Evolutionary conservation across 2,113 vertebrate genomes (phyloP).

Genomic region (Aegotheles bennettii): DNA sequence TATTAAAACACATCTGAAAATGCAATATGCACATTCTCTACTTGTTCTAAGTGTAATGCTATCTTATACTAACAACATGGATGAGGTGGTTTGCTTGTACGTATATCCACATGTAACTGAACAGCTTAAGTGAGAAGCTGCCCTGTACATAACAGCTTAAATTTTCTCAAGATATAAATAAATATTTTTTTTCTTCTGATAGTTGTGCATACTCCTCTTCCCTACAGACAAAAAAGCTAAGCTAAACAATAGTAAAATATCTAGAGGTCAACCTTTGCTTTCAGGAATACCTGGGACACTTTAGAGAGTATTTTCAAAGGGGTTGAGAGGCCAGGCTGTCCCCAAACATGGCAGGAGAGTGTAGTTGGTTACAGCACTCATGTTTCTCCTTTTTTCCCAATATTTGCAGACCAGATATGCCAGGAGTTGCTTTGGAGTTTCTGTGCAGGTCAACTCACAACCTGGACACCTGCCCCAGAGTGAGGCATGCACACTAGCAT

Average conservation of each 20-base stretch:
- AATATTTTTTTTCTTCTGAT: not conserved
- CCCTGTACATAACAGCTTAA: not conserved
- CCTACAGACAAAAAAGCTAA: not conserved
- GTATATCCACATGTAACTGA: not conserved
- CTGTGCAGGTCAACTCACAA: not conserved
- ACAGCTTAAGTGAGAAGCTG: not conserved
- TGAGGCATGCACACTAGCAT: not conserved
- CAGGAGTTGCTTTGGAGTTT: not conserved
- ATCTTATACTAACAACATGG: not conserved
- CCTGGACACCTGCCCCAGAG: not conserved
- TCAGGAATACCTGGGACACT: not conserved
- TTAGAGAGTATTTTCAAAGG: not conserved
- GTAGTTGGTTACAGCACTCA: not conserved
- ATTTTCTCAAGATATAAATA: not conserved
- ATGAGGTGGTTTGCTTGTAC: not conserved
- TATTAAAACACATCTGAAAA: not conserved
- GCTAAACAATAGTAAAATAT: not conserved
- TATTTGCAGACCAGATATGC: not conserved
- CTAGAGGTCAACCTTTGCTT: not conserved
- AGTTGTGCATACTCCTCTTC: rapidly evolving
- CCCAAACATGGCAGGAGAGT: not conserved
- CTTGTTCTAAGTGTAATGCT: not conserved
- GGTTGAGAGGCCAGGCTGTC: not conserved
- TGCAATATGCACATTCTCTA: not conserved
- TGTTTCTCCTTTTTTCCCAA: not conserved